A percentile compares a stretch with the other conserved stretches of the same genome.
Evolutionary conservation across 2,888 invertebrate species (phyloP).

Genomic region (Meandrusa payeni): DNA sequence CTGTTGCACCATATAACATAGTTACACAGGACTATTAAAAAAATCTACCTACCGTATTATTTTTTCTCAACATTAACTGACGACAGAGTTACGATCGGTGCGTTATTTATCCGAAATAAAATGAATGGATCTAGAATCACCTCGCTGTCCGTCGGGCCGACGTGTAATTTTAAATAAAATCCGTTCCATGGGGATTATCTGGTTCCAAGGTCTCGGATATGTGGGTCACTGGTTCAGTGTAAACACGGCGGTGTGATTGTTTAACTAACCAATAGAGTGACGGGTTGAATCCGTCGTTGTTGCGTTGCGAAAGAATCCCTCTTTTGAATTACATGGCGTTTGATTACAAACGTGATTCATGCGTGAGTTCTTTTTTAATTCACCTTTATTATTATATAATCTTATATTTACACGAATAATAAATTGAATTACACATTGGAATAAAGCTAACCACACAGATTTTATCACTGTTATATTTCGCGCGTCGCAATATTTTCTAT

Average conservation of each 20-base stretch:
- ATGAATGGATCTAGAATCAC: constrained; percentile 58
- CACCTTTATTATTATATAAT: too few species aligned
- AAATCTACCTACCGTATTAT: constrained; percentile 18
- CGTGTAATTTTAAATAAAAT: constrained; percentile 7
- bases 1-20: constrained; percentile 22
- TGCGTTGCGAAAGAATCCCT: constrained; percentile 14
- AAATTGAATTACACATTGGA: too few species aligned
- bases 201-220: constrained; percentile 23
- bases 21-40: constrained; percentile 18
- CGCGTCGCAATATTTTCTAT: too few species aligned
- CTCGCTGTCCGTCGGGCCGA: constrained; percentile 29
- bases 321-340: constrained; percentile 3
- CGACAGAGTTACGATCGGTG: constrained; percentile 31
- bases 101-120: constrained; percentile 46
- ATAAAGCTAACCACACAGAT: too few species aligned
- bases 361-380: not conserved
- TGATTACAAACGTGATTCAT: not conserved
- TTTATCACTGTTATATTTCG: too few species aligned
- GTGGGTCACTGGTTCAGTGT: constrained; percentile 20
- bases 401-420: not conserved
- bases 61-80: constrained; percentile 16
- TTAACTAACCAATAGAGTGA: constrained; percentile 16
- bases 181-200: constrained; percentile 11
- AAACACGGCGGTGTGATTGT: constrained; percentile 17
- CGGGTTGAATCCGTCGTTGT: not conserved